Base-by-base conservation (phyloP, 2,113 vertebrate genomes). In the Callionymus lyra region DNA sequence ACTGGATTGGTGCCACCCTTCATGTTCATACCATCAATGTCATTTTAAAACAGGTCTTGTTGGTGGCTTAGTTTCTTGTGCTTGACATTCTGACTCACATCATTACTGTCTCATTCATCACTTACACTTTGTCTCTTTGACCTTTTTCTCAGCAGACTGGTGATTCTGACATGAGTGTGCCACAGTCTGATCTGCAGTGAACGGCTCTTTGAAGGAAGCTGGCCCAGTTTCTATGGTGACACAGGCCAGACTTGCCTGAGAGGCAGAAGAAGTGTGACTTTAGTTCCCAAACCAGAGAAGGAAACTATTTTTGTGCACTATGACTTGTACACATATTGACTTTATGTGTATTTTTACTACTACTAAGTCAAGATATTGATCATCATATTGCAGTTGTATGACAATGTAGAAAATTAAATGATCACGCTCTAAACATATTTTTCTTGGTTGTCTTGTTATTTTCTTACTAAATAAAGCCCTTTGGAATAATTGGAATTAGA, bases 91-190 rank as follows among this genome's bases (percentile, higher is more conserved):
- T 46, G 36, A 64, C 50, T 44, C 44, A 41, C 50, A 54, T 56
- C 41, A 44, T 53, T 12, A 21, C 13, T 50, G 42, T 54, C 46
- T 8, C 33, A 21, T 40, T 46, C 56, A 41, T 52, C 56, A 58
- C 36, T 11, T 21, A 19, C 38, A 60, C 58, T 50, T 68, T 49
- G 48, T 54, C 59, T 66, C 47, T 50, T 44, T 76, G 59, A 62
- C 74, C 66, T 70, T 76, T n/a, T 81, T 83, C 74, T 75, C 78
- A 61, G 52, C 44, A 10, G 16, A 44, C 52, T 83, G 78, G 42
- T 60, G 59, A 63, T 76, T 83, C 70, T 83, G 62, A 74, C 81
- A 72, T 18, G 55, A 36, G 46, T 1, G 12, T 77, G 78, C 56
- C 41, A 69, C 74, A 73, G 63, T 70, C 70, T 75, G 53, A 37